Conservation (phyloP, 2,888 invertebrate species). For the Branchipolynoe longqiensis region DNA sequence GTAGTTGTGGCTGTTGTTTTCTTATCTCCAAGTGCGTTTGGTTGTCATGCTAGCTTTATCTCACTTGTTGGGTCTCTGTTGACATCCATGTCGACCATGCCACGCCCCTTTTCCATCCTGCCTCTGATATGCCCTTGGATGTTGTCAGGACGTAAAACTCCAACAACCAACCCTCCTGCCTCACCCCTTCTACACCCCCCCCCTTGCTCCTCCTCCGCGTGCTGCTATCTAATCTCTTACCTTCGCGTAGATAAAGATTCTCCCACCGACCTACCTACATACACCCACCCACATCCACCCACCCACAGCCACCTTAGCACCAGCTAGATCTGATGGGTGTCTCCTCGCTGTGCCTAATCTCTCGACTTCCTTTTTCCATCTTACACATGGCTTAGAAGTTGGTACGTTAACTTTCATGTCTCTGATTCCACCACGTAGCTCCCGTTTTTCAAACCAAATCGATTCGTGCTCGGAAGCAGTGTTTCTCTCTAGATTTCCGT, state of each 20-base stretch:
- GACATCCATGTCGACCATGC: conserved; percentile 16
- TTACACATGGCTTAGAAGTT: conserved; percentile 40
- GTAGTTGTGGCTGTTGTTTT: conserved; percentile 10
- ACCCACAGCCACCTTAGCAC: too few relatives aligned
- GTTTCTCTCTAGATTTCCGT: neutral
- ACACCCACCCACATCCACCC: neutral
- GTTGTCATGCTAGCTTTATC: neutral
- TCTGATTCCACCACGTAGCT: neutral
- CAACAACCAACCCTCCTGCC: too few relatives aligned
- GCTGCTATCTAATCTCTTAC: neutral
- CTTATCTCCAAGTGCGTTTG: neutral
- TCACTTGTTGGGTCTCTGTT: conserved; percentile 18
- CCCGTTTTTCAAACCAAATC: too few relatives aligned
- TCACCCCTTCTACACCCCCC: too few relatives aligned
- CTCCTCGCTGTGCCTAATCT: conserved; percentile 39
- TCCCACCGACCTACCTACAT: neutral
- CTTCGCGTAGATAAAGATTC: conserved; percentile 3
- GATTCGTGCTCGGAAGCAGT: too few relatives aligned
- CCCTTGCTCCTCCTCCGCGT: neutral
- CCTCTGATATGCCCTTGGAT: too few relatives aligned
- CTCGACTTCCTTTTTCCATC: conserved; percentile 23
- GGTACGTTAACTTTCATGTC: conserved; percentile 38
- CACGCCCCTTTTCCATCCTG: neutral
- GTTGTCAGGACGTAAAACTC: too few relatives aligned
- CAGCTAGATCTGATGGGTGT: too few relatives aligned